Base-by-base conservation (phyloP, 2,797 vertebrate species). In the Borostomias antarcticus region DNA sequence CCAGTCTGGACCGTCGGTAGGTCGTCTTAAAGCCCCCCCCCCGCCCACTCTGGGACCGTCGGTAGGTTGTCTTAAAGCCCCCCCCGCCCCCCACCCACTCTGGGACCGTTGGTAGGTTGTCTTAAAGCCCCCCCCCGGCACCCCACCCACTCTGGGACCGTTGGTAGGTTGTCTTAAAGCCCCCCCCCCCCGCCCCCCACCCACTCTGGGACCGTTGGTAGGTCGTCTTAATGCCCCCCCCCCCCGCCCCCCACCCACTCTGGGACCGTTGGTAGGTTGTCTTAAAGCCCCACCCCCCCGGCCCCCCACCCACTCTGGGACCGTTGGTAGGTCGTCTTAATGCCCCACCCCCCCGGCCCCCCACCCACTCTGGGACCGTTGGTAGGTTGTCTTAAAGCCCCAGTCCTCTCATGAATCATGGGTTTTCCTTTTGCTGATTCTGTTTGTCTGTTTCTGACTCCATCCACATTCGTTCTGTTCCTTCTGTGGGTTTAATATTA, bases 31-130 rank as follows among this genome's bases (percentile, higher is more conserved):
- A n/a, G n/a, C n/a, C n/a, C n/a, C n/a, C 35, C 35, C 28, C 52
- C 11, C 28, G 5, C 33, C 57, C 11, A 40, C 47, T 17, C 60
- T 51, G 62, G n/a, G 43, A n/a, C n/a, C 53, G 66, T 74, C 15
- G 60, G 68, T 23, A 64, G 54, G 68, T 63, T 52, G 64, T 77
- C 50, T 51, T 23, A 9, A 76, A 81, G 76, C 76, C 78, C 76
- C 75, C 70, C 19, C 2, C 35, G 7, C 35, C 35, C 28, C 52
- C 11, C 28, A 13, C 33, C 57, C 11, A 40, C 47, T 17, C 60
- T 51, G 62, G n/a, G 43, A n/a, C n/a, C 53, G 66, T 74, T 7
- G 60, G 68, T 23, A 64, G 54, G 68, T 63, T 52, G 64, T 77
- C 50, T 51, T 23, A 9, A 76, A 81, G 76, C 76, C 78, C 76